These are phyloP conservation scores for Manis crassicaudata DNA, from an alignment of 2,797 vertebrate species.

Conservation along the genomic window DNA sequence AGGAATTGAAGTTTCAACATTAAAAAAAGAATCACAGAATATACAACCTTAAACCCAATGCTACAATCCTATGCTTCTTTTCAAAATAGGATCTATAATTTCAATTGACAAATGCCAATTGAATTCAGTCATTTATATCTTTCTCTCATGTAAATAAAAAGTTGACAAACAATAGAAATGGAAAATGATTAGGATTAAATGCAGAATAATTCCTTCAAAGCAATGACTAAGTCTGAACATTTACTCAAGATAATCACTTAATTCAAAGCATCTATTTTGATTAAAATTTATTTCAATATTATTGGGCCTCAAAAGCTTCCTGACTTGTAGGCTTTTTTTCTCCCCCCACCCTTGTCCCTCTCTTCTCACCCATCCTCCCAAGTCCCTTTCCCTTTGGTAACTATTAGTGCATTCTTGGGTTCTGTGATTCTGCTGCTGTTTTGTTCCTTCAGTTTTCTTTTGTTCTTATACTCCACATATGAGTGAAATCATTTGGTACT, in stretches of 20 bases:
- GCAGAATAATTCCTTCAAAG: conserved; percentile 40
- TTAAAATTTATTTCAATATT: conserved; percentile 64
- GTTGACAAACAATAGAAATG: conserved; percentile 60
- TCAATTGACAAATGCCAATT: conserved; percentile 69
- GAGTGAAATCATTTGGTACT: too few species aligned
- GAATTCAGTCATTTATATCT: conserved; percentile 65
- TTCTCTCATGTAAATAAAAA: conserved; percentile 66
- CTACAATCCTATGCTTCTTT: conserved; percentile 60
- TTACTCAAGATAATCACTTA: conserved; percentile 47
- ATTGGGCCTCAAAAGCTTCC: background rate
- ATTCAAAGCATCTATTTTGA: conserved; percentile 63
- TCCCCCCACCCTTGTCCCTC: background rate
- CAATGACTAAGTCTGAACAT: conserved; percentile 24
- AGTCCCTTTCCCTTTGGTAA: too few species aligned
- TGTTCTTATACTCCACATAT: too few species aligned
- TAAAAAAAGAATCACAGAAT: background rate
- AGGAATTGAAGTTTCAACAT: conserved; percentile 25
- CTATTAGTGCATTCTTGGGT: too few species aligned
- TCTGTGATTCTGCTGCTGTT: too few species aligned
- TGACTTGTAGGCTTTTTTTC: background rate
- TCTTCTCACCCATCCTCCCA: too few species aligned
- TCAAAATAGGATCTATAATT: conserved; percentile 55
- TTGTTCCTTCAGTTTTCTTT: too few species aligned
- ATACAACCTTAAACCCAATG: conserved; percentile 33
- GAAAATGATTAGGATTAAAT: conserved; percentile 20